A percentile compares a stretch with the other conserved stretches of the same genome.
These are phyloP conservation scores for Magallana angulata DNA, from an alignment of 1,140 invertebrate genomes.

Conservation along the genomic window DNA sequence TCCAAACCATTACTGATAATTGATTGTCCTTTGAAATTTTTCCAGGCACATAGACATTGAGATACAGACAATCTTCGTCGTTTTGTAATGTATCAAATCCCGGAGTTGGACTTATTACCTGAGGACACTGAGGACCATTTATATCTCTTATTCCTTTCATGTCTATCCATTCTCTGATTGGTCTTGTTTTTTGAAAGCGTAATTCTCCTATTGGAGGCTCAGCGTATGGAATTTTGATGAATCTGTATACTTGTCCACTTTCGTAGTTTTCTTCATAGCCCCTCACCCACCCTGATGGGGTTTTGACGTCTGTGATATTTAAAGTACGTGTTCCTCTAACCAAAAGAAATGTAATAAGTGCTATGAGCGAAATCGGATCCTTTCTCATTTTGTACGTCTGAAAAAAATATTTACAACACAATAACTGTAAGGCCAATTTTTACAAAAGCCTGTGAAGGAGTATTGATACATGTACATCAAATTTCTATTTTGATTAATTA, in stretches of 20 bases:
- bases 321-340: background rate
- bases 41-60: conserved; percentile 57
- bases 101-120: background rate
- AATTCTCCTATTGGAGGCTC: conserved; percentile 20
- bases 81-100: background rate
- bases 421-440: too few relatives aligned
- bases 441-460: too few relatives aligned
- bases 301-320: background rate
- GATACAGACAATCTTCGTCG: conserved; percentile 54
- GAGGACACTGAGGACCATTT: background rate
- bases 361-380: background rate
- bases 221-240: conserved; percentile 23
- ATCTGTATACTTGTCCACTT: background rate
- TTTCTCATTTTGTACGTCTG: too few relatives aligned
- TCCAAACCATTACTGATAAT: conserved; percentile 74
- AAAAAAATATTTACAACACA: too few relatives aligned
- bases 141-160: background rate
- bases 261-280: background rate
- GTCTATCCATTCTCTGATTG: background rate
- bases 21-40: background rate
- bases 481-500: too few relatives aligned
- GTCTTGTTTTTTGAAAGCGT: conserved; percentile 23
- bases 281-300: background rate
- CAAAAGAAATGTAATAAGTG: background rate
- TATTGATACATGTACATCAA: too few relatives aligned